Evolutionary conservation across 2,797 vertebrate species (phyloP).

Genomic region (Coccyzus lansbergi): DNA sequence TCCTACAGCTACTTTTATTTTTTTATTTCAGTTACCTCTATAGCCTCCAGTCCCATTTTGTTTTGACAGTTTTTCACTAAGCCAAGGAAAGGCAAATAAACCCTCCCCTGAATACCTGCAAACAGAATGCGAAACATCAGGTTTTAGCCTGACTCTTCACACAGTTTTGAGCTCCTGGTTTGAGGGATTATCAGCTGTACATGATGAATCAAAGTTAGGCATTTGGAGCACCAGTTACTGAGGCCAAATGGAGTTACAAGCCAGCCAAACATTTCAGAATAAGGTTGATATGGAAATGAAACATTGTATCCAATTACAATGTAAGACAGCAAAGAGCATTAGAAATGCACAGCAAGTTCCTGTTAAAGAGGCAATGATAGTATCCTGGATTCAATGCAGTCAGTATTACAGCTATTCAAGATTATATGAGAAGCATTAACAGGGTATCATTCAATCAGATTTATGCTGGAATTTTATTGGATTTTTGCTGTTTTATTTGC

Average conservation of each 20-base stretch:
- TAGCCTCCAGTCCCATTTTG: not conserved
- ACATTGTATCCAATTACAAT: not conserved
- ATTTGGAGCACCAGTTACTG: not conserved
- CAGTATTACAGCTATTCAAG: not conserved
- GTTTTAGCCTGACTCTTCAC: not conserved
- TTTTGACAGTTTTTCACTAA: not conserved
- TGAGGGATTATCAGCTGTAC: not conserved
- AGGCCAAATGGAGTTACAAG: not conserved
- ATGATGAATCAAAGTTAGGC: not conserved
- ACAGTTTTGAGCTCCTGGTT: not conserved
- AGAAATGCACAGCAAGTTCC: not conserved
- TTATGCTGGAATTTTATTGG: not conserved
- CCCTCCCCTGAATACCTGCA: not conserved
- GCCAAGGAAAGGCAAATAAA: not conserved
- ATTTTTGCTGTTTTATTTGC: slow-evolving; percentile 12
- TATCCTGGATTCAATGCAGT: not conserved
- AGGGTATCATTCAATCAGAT: not conserved
- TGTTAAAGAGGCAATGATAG: not conserved
- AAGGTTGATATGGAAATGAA: not conserved
- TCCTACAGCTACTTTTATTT: not conserved
- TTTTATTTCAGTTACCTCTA: not conserved
- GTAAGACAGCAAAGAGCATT: not conserved
- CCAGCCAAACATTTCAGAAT: not conserved
- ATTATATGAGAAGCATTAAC: not conserved
- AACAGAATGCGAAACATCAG: not conserved